Evolutionary conservation across 2,888 invertebrate species (phyloP), one percentile per base, ranked within the genome.

Genomic region (Nemotelus pantherinus): DNA sequence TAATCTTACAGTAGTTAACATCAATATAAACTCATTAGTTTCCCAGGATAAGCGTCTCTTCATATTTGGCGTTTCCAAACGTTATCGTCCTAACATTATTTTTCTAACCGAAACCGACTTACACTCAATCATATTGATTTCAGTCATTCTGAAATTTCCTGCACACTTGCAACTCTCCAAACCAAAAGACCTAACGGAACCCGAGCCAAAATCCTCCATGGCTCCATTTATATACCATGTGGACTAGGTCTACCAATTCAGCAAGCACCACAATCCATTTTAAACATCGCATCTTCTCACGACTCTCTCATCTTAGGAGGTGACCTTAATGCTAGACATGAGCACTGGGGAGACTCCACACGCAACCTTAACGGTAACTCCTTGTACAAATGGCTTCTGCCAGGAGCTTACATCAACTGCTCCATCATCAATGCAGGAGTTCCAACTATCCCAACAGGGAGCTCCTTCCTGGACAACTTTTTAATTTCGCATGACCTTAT

Each of bases 401-500:
- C 63, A 25, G 41, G 63, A 41, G 6, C 39, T 43, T 43, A 63
- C 39, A 63, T 43, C 6, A 4, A 39, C 43, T 39, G 39, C 25
- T 39, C 3, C 7, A 41, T 63, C 9, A 7, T 63, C 63, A 41
- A 63, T 39, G 63, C 41, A 25, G 25, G 41, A 39, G 63, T 63
- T 3, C 63, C 63, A 4, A 63, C 63, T 43, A 41, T 39, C 41
- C 63, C 63, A 39, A 63, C 41, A 63, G 63, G 25, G 39, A 63
- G 63, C 63, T 63, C 63, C 63, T 39, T 41, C 63, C 3, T 39
- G 3, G 41, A 63, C 63, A 63, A 63, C 41, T 63, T 63, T 63
- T 4, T 63, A 57, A 57, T 57, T 57, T 57, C 3, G n/a, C n/a
- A n/a, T n/a, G n/a, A n/a, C n/a, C n/a, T n/a, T n/a, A n/a, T n/a